These are phyloP conservation scores for human DNA, from an alignment of 2,113 vertebrate species.

Conservation along the genomic window DNA sequence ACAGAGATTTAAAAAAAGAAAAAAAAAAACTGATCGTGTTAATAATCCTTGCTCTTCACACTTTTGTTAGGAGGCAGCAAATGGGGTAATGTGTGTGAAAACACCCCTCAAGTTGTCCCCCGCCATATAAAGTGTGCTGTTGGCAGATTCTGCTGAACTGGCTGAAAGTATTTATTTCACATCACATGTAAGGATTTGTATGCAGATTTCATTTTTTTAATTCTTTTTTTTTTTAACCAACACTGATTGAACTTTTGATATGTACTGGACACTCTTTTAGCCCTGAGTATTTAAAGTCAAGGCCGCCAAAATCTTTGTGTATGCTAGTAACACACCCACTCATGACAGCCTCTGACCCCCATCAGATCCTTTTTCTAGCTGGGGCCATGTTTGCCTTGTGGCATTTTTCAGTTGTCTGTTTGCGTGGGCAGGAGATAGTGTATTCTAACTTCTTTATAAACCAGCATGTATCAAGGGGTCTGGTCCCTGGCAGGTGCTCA, in stretches of 20 bases:
- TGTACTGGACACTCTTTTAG: not conserved
- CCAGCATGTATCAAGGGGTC: not conserved
- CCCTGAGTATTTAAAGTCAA: not conserved
- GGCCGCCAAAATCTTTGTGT: not conserved
- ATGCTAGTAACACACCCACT: not conserved
- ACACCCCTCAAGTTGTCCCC: not conserved
- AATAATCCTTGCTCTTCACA: not conserved
- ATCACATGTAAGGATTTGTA: not conserved
- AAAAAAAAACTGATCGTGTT: not conserved
- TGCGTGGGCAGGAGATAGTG: not conserved
- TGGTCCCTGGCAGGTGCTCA: not conserved
- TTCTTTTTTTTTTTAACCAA: not conserved
- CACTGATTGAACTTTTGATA: not conserved
- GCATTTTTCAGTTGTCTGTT: slow-evolving; percentile 25
- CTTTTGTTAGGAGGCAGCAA: not conserved
- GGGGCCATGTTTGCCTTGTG: not conserved
- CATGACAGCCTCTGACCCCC: not conserved
- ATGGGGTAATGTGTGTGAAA: not conserved
- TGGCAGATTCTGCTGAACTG: not conserved
- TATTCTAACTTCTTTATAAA: not conserved
- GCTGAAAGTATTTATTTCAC: not conserved
- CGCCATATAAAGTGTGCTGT: not conserved
- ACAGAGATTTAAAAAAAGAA: not conserved
- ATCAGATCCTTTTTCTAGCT: not conserved
- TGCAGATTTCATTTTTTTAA: not conserved